Evolutionary conservation across 2,113 vertebrate genomes (phyloP), one percentile per base, ranked within the genome.

Genomic region (Xenopus laevis): DNA sequence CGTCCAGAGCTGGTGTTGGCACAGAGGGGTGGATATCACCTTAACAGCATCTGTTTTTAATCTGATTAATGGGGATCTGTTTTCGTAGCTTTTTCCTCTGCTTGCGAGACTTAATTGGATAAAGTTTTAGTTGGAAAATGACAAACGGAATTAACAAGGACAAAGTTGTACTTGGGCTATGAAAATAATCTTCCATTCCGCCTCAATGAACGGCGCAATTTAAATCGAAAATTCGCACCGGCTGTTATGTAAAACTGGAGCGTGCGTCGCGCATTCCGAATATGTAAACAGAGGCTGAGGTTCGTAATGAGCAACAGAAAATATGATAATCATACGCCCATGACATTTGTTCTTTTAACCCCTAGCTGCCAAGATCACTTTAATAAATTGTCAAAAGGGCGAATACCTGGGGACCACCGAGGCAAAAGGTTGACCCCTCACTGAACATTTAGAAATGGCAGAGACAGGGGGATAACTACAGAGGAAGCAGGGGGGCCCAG

Each of bases 51-150:
- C 58, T 76, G 59, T 16, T 70, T 62, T 46, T 76, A 69, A 76
- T 76, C 66, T 76, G 59, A 76, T 76, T 70, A 70, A 23, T 20
- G 46, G 74, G 33, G 59, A 70, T 76, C 67, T 64, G 65, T 44
- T 76, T 69, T 70, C 18, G 44, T 64, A 64, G 47, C 27, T 55
- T 63, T 64, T 62, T 63, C 30, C 33, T 68, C 58, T 68, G 40
- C 13, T 68, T 16, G 45, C 47, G 47, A 13, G 47, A 58, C 58
- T 55, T 76, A 76, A 76, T 76, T 57, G 59, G 20, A 69, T 76
- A 76, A 69, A 45, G 47, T 63, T 76, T 64, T 63, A 76, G 74
- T 62, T 70, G 46, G 30, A 55, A 69, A 64, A 17, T 53, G 27
- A 45, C 21, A 64, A 70, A 70, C 18, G 23, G 60, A 76, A 76